A percentile compares a stretch with the other conserved stretches of the same genome.
phyloP scores from a whole-genome alignment of 64 coral and sea anemone genomes.

The Cladopsammia gracilis region DNA sequence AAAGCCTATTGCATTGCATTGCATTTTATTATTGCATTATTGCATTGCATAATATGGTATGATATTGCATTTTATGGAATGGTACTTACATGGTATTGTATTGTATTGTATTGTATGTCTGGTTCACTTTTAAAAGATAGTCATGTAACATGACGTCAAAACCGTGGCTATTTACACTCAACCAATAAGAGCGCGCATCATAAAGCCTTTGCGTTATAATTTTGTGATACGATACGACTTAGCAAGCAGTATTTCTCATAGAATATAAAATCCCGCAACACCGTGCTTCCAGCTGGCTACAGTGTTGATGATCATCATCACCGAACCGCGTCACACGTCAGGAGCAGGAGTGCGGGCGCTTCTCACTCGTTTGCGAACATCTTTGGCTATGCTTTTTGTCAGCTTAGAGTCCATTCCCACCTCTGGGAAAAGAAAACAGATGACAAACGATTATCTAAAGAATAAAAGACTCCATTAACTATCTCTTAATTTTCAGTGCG shows the following conservation, averaged over 20 bases:
- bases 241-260: neutral
- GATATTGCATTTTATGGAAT: too few relatives aligned
- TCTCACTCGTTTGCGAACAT: conserved; percentile 81
- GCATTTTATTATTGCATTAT: too few relatives aligned
- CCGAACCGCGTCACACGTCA: conserved; percentile 35
- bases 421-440: conserved; percentile 48
- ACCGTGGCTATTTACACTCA: too few relatives aligned
- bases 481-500: too few relatives aligned
- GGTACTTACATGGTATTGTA: too few relatives aligned
- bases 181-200: neutral
- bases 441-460: neutral
- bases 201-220: neutral
- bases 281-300: neutral
- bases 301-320: neutral
- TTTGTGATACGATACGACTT: neutral
- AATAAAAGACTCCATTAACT: too few relatives aligned
- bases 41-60: too few relatives aligned
- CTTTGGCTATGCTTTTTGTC: conserved; percentile 80
- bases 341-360: conserved; percentile 22
- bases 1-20: too few relatives aligned
- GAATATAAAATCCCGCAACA: neutral
- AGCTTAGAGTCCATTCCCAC: conserved; percentile 80
- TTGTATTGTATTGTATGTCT: too few relatives aligned
- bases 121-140: too few relatives aligned
- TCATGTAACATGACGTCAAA: too few relatives aligned